phyloP scores from a whole-genome alignment of 2,888 invertebrate species.

The Clusia tigrina region DNA sequence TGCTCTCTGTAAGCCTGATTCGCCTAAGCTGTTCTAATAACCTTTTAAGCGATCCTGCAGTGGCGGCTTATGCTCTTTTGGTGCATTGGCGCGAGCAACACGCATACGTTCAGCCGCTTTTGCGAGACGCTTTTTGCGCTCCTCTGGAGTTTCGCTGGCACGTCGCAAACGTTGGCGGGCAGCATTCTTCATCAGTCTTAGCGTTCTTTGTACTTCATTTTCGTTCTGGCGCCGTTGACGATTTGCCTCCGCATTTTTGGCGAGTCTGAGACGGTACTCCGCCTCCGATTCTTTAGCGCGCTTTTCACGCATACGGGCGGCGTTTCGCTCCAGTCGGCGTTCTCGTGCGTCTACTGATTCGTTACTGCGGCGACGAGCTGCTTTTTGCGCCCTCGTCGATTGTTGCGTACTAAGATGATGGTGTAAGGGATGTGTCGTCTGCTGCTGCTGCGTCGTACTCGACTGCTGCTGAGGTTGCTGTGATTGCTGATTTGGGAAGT shows the following conservation, averaged over 20 bases:
- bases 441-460: slow-evolving; percentile 38
- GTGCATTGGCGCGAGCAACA: slow-evolving; percentile 58
- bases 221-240: slow-evolving; percentile 63
- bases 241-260: slow-evolving; percentile 64
- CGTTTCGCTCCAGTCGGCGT: slow-evolving; percentile 62
- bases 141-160: slow-evolving; percentile 62
- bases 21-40: slow-evolving; percentile 45
- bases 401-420: slow-evolving; percentile 53
- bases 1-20: slow-evolving; percentile 15
- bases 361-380: slow-evolving; percentile 62
- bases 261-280: slow-evolving; percentile 61
- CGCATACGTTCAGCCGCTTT: slow-evolving; percentile 64
- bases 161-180: slow-evolving; percentile 62
- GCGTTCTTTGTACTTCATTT: slow-evolving; percentile 64
- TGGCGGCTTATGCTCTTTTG: slow-evolving; percentile 63
- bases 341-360: slow-evolving; percentile 63
- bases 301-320: slow-evolving; percentile 64
- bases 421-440: slow-evolving; percentile 50
- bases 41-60: slow-evolving; percentile 63
- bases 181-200: slow-evolving; percentile 65
- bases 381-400: slow-evolving; percentile 53
- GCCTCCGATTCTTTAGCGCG: slow-evolving; percentile 60
- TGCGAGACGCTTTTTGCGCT: slow-evolving; percentile 59
- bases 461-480: slow-evolving; percentile 34
- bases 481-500: slow-evolving; percentile 40